Conservation (phyloP, 2,888 invertebrate genomes). For the Hypselothyrea guttata region DNA sequence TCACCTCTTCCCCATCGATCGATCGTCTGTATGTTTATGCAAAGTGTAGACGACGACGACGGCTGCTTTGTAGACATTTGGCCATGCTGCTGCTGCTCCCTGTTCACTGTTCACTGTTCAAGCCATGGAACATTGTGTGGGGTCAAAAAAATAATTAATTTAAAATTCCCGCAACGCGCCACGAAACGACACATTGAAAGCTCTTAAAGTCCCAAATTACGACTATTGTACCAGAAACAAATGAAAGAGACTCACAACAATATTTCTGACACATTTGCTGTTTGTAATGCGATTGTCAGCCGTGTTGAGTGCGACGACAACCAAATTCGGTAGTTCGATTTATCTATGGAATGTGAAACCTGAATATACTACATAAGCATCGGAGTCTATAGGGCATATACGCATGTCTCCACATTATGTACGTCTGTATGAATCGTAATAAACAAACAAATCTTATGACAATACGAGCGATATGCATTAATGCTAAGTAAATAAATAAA, state of each 20-base stretch:
- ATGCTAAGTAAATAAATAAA: too few relatives aligned
- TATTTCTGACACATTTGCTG: conserved; percentile 73
- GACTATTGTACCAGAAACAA: conserved; percentile 69
- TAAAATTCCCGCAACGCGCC: conserved; percentile 69
- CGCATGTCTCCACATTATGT: too few relatives aligned
- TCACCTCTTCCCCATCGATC: too few relatives aligned
- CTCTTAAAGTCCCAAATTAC: conserved; percentile 77
- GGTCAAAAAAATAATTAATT: conserved; percentile 78
- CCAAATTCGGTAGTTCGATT: conserved; percentile 55
- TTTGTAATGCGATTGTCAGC: conserved; percentile 69
- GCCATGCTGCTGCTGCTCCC: conserved; percentile 32
- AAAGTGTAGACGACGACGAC: conserved; percentile 44
- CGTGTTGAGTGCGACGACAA: conserved; percentile 53
- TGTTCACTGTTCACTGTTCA: conserved; percentile 25
- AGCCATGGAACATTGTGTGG: conserved; percentile 62
- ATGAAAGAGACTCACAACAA: conserved; percentile 64
- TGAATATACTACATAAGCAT: conserved; percentile 14
- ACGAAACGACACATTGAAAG: conserved; percentile 76
- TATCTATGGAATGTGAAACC: conserved; percentile 46
- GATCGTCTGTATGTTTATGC: conserved; percentile 25
- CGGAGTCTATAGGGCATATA: too few relatives aligned
- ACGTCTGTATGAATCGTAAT: conserved; percentile 6
- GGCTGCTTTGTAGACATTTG: conserved; percentile 47
- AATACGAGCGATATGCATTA: too few relatives aligned
- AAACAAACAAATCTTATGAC: conserved; percentile 3